Percentiles rank a stretch among this genome's conserved stretches.
These are phyloP conservation scores for Periplaneta americana DNA, from an alignment of 1,140 invertebrate species.

Conservation along the genomic window DNA sequence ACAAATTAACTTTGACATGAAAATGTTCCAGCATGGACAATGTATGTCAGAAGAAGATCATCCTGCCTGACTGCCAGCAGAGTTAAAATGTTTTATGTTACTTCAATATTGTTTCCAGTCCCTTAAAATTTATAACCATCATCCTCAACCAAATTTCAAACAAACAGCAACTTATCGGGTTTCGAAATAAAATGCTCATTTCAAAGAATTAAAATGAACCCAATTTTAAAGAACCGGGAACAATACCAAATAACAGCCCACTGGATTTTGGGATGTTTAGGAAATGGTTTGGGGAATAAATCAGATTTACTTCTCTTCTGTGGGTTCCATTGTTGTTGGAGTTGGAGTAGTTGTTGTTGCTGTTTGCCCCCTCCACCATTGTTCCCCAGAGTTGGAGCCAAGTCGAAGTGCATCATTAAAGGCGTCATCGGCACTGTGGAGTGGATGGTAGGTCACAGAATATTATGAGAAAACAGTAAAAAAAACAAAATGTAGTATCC, in stretches of 20 bases:
- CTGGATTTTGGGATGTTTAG: background rate
- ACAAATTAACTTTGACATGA: no score
- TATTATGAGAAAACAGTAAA: slow-evolving; percentile 14
- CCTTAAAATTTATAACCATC: background rate
- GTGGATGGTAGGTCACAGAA: slow-evolving; percentile 17
- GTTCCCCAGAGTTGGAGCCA: slow-evolving; percentile 38
- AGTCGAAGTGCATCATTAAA: slow-evolving; percentile 52
- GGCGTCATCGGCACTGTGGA: slow-evolving; percentile 27
- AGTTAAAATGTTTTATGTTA: background rate
- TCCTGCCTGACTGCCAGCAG: background rate
- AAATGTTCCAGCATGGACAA: no score
- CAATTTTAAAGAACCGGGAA: background rate
- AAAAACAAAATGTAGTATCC: slow-evolving; percentile 9
- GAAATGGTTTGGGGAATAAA: slow-evolving; percentile 16
- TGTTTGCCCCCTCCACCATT: slow-evolving; percentile 45
- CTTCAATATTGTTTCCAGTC: background rate
- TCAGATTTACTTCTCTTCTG: slow-evolving; percentile 51
- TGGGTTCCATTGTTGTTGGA: slow-evolving; percentile 52
- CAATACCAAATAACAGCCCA: background rate
- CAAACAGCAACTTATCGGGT: background rate
- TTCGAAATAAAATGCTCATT: background rate
- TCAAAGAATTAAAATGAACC: background rate
- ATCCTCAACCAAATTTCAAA: background rate
- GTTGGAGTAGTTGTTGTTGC: slow-evolving; percentile 50
- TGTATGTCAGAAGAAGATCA: background rate